These are phyloP conservation scores for Andrena praecox DNA, from an alignment of 2,888 invertebrate genomes.

Conservation along the genomic window DNA sequence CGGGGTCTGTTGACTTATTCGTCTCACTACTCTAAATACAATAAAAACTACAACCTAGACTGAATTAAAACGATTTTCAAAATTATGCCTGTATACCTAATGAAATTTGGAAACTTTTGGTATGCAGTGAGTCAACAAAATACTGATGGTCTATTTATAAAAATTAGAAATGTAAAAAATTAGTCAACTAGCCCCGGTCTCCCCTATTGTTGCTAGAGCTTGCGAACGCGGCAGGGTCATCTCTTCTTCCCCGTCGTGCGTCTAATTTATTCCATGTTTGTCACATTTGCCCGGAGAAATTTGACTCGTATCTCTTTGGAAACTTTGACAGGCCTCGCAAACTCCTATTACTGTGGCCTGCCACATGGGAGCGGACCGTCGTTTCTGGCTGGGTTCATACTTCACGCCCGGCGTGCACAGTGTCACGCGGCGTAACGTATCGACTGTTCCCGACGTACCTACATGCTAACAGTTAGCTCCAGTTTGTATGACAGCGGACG, in stretches of 20 bases:
- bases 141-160: no score
- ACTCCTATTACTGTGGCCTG: constrained; percentile 72
- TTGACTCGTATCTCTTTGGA: constrained; percentile 76
- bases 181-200: no score
- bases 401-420: constrained; percentile 69
- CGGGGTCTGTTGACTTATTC: no score
- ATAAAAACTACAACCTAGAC: no score
- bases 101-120: no score
- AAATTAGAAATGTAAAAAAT: no score
- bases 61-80: no score
- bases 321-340: constrained; percentile 72
- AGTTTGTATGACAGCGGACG: constrained; percentile 71
- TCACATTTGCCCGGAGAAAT: constrained; percentile 66
- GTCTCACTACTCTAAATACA: no score
- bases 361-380: constrained; percentile 73
- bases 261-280: constrained; percentile 69
- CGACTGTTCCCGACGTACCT: constrained; percentile 78
- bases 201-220: no score
- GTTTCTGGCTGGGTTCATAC: constrained; percentile 72
- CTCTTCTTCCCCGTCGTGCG: constrained; percentile 8
- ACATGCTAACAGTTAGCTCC: constrained; percentile 77
- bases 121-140: no score
- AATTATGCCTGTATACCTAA: no score
- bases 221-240: no score
- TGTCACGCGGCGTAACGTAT: constrained; percentile 81